Base-by-base conservation (phyloP, 64 coral and sea anemone species). In the Porites lutea region DNA sequence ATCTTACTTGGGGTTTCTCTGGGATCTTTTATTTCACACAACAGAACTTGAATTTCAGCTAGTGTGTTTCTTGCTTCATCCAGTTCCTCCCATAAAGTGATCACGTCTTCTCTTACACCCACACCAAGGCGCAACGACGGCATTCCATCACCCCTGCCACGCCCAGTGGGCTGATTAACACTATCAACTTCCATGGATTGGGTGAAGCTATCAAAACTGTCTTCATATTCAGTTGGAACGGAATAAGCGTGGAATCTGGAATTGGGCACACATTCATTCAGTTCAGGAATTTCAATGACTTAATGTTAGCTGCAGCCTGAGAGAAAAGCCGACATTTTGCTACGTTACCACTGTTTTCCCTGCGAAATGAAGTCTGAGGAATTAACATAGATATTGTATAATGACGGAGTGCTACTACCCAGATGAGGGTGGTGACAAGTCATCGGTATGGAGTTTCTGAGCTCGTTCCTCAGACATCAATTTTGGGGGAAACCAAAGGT, bases 21-120 rank as follows among this genome's bases (percentile, higher is more conserved):
- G 14, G 88, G 86, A 88, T 97, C 95, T 8, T 52, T 90, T 21
- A 99, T 75, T 61, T 99, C 88, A 68, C 87, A 94, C 47, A 89
- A 89, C 53, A 99, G 79, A 27, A 94, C 97, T 87, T 99, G 94
- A 37, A 96, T 93, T 79, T 99, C 97, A 19, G 97, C 97, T 52
- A 99, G 47, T 1, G 87, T 86, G 27, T 96, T 95, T 48, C 94
- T 92, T 67, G 97, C 97, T 51, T 96, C 91, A 89, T 96, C 94
- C 16, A 99, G 81, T 49, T 99, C 97, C 19, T 99, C 90, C 94
- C 97, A 96, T 37, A 99, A 23, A 11, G 91, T 93, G 8, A 99
- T 94, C 15, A 99, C 97, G 89, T 99, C 97, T 49, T 96, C 94
- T 19, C 97, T 83, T n/a, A 96, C 94, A 1, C 97, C 97, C 44